Conservation (phyloP, 2,113 vertebrate species). For the Perccottus glenii region DNA sequence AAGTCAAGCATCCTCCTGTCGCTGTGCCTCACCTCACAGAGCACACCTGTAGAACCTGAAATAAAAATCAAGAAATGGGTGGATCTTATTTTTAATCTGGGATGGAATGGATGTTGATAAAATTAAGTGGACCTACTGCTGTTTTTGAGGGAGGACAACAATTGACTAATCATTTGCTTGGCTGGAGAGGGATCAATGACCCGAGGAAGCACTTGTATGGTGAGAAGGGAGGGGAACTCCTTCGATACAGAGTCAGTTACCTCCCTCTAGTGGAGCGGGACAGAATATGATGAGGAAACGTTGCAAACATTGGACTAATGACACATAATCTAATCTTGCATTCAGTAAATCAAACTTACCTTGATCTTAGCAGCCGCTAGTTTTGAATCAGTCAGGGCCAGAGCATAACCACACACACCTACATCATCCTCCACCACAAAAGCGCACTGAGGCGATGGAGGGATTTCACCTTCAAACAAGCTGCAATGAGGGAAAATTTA, state of each 20-base stretch:
- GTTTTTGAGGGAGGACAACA: slow-evolving; percentile 89
- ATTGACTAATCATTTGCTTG: slow-evolving; percentile 90
- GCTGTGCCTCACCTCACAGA: slow-evolving; percentile 90
- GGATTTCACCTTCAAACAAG: slow-evolving; percentile 85
- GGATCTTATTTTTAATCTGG: too few species aligned
- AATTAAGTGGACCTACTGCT: slow-evolving; percentile 81
- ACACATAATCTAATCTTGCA: slow-evolving; percentile 29
- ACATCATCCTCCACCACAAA: slow-evolving; percentile 91
- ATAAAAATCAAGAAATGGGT: neutral
- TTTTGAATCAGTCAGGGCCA: slow-evolving; percentile 89
- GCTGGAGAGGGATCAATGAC: slow-evolving; percentile 90
- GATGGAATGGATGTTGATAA: neutral
- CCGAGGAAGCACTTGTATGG: slow-evolving; percentile 89
- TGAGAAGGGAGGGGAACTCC: slow-evolving; percentile 91
- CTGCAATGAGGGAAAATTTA: slow-evolving; percentile 63
- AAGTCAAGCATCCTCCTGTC: slow-evolving; percentile 91
- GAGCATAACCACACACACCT: slow-evolving; percentile 91
- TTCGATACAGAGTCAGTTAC: slow-evolving; percentile 80
- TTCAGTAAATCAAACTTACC: slow-evolving; percentile 85
- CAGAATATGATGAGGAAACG: neutral
- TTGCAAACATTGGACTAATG: accelerated
- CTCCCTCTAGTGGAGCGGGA: slow-evolving; percentile 50
- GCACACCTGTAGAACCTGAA: slow-evolving; percentile 90
- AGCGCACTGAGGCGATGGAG: slow-evolving; percentile 87
- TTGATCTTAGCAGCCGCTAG: slow-evolving; percentile 87